Percentiles rank a stretch among this genome's conserved stretches.
Conservation (phyloP, 1,140 invertebrate species). For the Lordiphosa mommai region DNA sequence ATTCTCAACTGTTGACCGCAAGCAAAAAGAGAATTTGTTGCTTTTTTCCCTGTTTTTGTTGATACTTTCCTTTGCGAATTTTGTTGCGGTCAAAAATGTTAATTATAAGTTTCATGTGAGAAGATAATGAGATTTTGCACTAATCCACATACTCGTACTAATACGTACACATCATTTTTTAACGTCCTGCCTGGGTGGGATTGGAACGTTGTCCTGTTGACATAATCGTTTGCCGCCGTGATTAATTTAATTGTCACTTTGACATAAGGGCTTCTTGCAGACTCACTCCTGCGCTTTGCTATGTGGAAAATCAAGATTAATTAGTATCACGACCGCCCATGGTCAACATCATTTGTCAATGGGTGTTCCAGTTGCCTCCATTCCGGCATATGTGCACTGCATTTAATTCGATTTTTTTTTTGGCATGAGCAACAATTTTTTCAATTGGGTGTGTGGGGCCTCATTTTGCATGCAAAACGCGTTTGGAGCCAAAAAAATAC, state of each 20-base stretch:
- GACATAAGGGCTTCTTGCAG: constrained; percentile 39
- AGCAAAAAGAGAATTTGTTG: not conserved
- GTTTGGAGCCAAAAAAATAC: constrained; percentile 8
- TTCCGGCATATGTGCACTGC: constrained; percentile 29
- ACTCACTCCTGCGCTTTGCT: constrained; percentile 1
- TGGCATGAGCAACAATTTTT: constrained; percentile 17
- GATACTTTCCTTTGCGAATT: constrained; percentile 23
- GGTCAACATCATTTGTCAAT: constrained; percentile 70
- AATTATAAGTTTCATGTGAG: constrained; percentile 68
- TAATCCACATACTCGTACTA: constrained; percentile 6
- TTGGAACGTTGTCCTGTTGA: constrained; percentile 69
- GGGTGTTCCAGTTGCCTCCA: not conserved
- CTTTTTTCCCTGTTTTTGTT: constrained; percentile 12
- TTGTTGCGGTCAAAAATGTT: constrained; percentile 68
- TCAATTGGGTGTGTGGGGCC: not conserved
- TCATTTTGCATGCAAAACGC: constrained; percentile 44
- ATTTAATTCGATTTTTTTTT: constrained; percentile 59
- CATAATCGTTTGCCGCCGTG: constrained; percentile 73
- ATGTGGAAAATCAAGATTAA: constrained; percentile 71
- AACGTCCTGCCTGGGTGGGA: constrained; percentile 8
- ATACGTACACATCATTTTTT: too few relatives aligned
- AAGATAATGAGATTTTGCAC: constrained; percentile 62
- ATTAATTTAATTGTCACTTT: constrained; percentile 78
- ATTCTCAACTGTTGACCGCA: constrained; percentile 5
- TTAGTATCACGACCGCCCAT: constrained; percentile 67